Evolutionary conservation across 2,888 invertebrate species (phyloP), one percentile per base, ranked within the genome.

Genomic region (Diaphora mendica): DNA sequence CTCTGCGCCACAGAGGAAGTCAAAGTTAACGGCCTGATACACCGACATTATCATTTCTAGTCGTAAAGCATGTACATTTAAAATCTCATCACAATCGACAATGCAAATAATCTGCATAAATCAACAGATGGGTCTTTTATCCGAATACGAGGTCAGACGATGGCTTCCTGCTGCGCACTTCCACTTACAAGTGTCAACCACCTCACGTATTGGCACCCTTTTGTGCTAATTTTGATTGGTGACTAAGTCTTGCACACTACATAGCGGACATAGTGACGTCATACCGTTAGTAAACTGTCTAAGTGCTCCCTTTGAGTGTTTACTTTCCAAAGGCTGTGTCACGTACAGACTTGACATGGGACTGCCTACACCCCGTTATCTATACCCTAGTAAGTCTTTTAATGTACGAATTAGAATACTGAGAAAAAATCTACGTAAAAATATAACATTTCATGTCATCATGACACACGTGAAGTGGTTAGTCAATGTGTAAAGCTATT

Each of bases 171-270:
- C 48, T 71, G 15, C 11, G 65, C 64, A 48, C 48, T 51, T 48
- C 48, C 64, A 48, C n/a, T 51, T 64, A 62, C 13, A 65, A 51
- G 71, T 77, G 77, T 70, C 75, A 72, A 65, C 64, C 59, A 75
- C 72, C 75, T 65, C 62, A 64, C n/a, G 35, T 11, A 68, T 62
- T 68, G 48, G 69, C 33, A 59, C 68, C 76, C 74, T 78, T 62
- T 80, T 80, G 82, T 84, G 74, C 75, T 71, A 74, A 72, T 76
- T 70, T 35, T 51, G 64, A 55, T 35, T 51, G 42, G 44, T 78
- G 80, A 82, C 69, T 64, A 73, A 64, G 69, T 39, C 42, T 17
- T 42, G 2, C 42, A 42, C 33, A 66, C 59, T 59, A 42, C 71
- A 66, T 26, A 3, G 33, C 62, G 72, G 66, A 42, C 71, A 66